Evolutionary conservation across 2,113 vertebrate species (phyloP).

Genomic region (Empidonax alnorum): DNA sequence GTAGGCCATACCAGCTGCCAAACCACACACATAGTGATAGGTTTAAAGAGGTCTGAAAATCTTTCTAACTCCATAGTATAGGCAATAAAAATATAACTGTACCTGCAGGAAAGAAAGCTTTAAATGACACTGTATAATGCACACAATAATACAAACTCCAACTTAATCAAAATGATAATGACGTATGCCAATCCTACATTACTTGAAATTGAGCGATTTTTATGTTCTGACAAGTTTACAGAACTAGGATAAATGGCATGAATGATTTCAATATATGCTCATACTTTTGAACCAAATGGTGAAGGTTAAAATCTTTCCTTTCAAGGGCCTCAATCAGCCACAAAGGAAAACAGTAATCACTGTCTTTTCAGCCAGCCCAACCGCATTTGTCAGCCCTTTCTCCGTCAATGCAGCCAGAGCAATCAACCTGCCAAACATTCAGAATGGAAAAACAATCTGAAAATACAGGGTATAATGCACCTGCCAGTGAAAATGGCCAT

Average conservation of each 20-base stretch:
- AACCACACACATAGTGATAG: constrained; percentile 90
- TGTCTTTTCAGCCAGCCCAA: constrained; percentile 98
- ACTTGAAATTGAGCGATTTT: constrained; percentile 89
- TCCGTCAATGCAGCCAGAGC: constrained; percentile 97
- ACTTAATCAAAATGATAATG: constrained; percentile 99
- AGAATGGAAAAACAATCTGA: constrained; percentile 99
- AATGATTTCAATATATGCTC: constrained; percentile 96
- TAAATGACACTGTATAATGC: constrained; percentile 82
- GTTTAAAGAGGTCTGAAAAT: constrained; percentile 81
- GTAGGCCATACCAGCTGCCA: constrained; percentile 95
- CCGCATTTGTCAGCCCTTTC: constrained; percentile 96
- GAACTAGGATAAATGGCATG: constrained; percentile 97
- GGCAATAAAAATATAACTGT: constrained; percentile 82
- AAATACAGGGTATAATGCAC: constrained; percentile 99
- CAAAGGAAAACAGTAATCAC: constrained; percentile 99
- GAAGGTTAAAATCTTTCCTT: constrained; percentile 99
- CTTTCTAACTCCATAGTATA: constrained; percentile 78
- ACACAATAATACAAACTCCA: constrained; percentile 86
- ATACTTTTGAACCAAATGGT: constrained; percentile 96
- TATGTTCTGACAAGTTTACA: constrained; percentile 99
- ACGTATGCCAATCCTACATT: constrained; percentile 93
- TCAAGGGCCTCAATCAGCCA: constrained; percentile 99
- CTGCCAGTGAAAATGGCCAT: constrained; percentile 99
- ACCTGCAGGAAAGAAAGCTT: constrained; percentile 81
- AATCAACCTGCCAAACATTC: constrained; percentile 99